Evolutionary conservation across 1,140 invertebrate species (phyloP).

Genomic region (Schlechtendalia chinensis): DNA sequence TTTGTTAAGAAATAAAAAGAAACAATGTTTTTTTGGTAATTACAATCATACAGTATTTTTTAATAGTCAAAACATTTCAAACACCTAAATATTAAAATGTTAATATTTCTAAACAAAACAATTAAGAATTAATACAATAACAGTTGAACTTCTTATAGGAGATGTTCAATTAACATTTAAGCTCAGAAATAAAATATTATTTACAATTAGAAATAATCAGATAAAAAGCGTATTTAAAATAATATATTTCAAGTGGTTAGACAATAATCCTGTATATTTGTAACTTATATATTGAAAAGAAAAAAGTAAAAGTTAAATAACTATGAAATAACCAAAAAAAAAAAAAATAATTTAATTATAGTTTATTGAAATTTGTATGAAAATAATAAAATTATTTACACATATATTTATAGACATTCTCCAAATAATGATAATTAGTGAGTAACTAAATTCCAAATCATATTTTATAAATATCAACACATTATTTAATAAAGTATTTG

Average conservation of each 20-base stretch:
- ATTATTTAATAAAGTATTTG: not conserved
- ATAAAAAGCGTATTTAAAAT: not conserved
- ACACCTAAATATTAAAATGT: not conserved
- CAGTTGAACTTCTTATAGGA: not conserved
- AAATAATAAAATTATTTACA: constrained; percentile 16
- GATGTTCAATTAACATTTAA: not conserved
- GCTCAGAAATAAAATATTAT: not conserved
- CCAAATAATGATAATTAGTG: not conserved
- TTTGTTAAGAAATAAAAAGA: too few species aligned
- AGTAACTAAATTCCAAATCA: too few species aligned
- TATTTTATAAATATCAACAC: not conserved
- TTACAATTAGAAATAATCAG: not conserved
- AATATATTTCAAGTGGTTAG: not conserved
- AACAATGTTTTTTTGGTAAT: too few species aligned
- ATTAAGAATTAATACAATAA: not conserved
- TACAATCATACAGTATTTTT: not conserved
- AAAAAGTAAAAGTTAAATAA: not conserved
- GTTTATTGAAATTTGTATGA: not conserved
- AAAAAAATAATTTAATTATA: not conserved
- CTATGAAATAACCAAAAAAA: constrained; percentile 3
- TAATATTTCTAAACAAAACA: constrained; percentile 8
- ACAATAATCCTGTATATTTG: not conserved
- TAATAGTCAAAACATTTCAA: not conserved
- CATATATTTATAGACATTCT: not conserved
- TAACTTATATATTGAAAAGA: not conserved